These are phyloP conservation scores for Habropoda laboriosa DNA, from an alignment of 1,140 invertebrate genomes.

Conservation along the genomic window DNA sequence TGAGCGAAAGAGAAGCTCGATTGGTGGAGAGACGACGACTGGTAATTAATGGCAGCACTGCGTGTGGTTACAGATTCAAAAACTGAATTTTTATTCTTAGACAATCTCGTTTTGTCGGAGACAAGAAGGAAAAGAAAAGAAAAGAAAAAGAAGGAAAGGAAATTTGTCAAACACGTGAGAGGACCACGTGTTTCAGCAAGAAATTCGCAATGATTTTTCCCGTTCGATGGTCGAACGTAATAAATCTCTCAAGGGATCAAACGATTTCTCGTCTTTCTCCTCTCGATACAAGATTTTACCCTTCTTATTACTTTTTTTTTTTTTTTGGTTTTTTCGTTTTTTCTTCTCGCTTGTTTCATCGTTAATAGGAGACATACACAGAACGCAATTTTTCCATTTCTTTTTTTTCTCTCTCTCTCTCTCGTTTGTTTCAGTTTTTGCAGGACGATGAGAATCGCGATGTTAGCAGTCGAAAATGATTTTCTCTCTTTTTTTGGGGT, in stretches of 20 bases:
- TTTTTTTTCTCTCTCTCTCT: slow-evolving; percentile 3
- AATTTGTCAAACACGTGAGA: slow-evolving; percentile 13
- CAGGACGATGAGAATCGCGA: slow-evolving; percentile 49
- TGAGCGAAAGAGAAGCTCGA: neutral
- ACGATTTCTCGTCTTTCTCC: slow-evolving; percentile 12
- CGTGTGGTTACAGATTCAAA: slow-evolving; percentile 59
- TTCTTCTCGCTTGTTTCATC: too few relatives aligned
- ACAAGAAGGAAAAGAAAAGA: slow-evolving; percentile 6
- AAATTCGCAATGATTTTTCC: slow-evolving; percentile 61
- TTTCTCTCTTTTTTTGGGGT: too few relatives aligned
- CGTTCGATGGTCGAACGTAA: slow-evolving; percentile 46
- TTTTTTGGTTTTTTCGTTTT: neutral
- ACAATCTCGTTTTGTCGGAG: slow-evolving; percentile 43
- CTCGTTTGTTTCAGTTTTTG: neutral
- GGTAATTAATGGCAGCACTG: slow-evolving; percentile 57
- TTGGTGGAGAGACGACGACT: slow-evolving; percentile 41
- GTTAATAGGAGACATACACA: slow-evolving; percentile 29
- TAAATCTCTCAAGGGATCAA: slow-evolving; percentile 9
- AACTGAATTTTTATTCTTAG: slow-evolving; percentile 60
- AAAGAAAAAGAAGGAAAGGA: neutral
- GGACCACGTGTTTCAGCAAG: slow-evolving; percentile 40
- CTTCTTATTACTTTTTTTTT: slow-evolving; percentile 12
- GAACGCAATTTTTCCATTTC: slow-evolving; percentile 8
- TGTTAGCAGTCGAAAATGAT: slow-evolving; percentile 57
- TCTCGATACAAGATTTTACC: slow-evolving; percentile 27